Conservation (phyloP, 2,888 invertebrate species). For the Netelia inedita region DNA sequence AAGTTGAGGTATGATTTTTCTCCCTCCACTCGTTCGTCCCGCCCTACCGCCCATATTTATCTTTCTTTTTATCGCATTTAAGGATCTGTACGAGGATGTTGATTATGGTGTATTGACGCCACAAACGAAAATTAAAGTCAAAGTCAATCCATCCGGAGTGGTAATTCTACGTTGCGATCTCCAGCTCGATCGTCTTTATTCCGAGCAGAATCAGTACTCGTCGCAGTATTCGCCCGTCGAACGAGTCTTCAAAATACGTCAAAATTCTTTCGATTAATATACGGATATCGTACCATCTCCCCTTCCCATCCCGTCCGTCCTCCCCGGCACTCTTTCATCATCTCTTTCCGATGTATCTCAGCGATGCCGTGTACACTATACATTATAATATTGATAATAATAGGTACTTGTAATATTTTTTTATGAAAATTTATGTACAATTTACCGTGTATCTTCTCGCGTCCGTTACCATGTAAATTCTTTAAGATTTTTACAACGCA, state of each 20-base stretch:
- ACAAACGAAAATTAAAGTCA: constrained; percentile 96
- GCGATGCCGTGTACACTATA: neutral
- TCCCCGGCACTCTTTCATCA: neutral
- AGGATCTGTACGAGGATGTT: constrained; percentile 96
- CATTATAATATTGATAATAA: neutral
- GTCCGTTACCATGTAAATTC: constrained; percentile 35
- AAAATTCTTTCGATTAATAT: constrained; percentile 79
- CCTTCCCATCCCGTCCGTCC: neutral
- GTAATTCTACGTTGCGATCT: constrained; percentile 94
- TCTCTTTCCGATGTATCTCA: no score
- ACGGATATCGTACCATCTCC: neutral
- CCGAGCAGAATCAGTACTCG: constrained; percentile 77
- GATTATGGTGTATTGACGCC: constrained; percentile 94
- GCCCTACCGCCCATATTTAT: constrained; percentile 13
- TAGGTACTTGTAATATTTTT: neutral
- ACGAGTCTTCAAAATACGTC: constrained; percentile 86
- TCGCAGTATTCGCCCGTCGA: constrained; percentile 86
- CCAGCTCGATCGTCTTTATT: constrained; percentile 86
- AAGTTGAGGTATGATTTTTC: constrained; percentile 90
- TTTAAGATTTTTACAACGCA: constrained; percentile 6
- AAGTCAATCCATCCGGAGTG: constrained; percentile 96
- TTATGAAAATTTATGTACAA: neutral
- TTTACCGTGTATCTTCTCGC: neutral
- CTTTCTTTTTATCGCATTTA: constrained; percentile 76
- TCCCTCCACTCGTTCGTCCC: constrained; percentile 68